Conservation (phyloP, 2,888 invertebrate species). For the Pammene aurita region DNA sequence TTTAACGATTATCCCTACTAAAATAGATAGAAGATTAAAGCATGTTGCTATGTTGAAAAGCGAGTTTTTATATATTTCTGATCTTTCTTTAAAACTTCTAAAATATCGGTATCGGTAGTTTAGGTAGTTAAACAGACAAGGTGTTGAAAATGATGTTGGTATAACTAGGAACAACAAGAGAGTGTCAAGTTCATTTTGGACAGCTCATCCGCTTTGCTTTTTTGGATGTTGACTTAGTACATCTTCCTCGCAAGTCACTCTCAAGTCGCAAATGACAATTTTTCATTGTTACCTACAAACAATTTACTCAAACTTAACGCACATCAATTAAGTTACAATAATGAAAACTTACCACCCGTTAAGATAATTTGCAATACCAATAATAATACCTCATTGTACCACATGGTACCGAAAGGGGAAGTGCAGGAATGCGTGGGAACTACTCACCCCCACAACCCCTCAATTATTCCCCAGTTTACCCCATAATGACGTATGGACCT, state of each 20-base stretch:
- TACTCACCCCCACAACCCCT: conserved; percentile 25
- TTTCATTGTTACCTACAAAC: not conserved
- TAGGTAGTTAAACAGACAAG: no score
- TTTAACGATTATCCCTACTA: not conserved
- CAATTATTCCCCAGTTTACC: conserved; percentile 7
- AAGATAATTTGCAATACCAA: conserved; percentile 29
- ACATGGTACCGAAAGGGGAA: conserved; percentile 33
- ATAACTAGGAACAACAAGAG: no score
- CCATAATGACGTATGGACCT: conserved; percentile 8
- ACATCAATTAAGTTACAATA: not conserved
- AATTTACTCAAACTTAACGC: not conserved
- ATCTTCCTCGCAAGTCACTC: no score
- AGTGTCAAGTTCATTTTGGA: no score
- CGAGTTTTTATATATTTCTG: no score
- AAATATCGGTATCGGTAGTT: no score
- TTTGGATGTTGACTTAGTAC: no score
- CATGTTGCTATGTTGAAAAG: no score
- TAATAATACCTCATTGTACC: conserved; percentile 27
- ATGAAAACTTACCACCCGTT: conserved; percentile 22
- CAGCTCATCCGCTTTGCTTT: no score
- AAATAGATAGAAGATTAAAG: no score
- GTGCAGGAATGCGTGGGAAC: conserved; percentile 32
- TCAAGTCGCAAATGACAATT: not conserved
- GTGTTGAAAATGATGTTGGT: no score
- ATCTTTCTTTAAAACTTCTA: no score